Evolutionary conservation across 2,113 vertebrate species (phyloP).

Genomic region (Ursus arctos): DNA sequence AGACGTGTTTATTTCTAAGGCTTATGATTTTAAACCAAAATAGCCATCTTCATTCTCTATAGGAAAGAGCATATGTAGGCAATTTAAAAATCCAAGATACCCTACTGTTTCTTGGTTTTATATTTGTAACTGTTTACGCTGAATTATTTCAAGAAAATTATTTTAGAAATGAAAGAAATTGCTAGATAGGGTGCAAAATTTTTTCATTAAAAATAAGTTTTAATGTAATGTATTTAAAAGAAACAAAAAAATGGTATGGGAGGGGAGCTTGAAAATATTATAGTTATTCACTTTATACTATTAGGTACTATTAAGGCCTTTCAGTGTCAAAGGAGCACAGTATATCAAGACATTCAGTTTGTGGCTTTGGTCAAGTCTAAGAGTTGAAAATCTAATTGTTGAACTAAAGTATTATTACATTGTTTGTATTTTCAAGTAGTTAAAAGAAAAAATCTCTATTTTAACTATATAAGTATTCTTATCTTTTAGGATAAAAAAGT

Average conservation of each 20-base stretch:
- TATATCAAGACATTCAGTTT: not conserved
- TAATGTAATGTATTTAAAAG: not conserved
- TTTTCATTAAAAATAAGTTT: not conserved
- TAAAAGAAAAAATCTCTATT: not conserved
- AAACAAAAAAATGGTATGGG: not conserved
- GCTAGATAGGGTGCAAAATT: not conserved
- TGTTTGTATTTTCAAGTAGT: not conserved
- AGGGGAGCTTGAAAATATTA: not conserved
- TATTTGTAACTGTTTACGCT: not conserved
- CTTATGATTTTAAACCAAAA: constrained; percentile 39
- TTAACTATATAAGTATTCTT: not conserved
- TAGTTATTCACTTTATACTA: not conserved
- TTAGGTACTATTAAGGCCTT: not conserved
- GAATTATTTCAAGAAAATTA: constrained; percentile 27
- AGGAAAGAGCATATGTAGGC: not conserved
- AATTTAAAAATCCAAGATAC: not conserved
- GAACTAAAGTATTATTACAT: not conserved
- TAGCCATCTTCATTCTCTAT: not conserved
- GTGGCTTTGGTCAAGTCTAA: not conserved
- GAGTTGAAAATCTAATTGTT: not conserved
- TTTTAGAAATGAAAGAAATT: not conserved
- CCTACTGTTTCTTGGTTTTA: not conserved
- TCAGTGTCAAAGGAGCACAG: not conserved
- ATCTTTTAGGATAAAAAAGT: not conserved
- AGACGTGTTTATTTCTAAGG: not conserved